phyloP scores from a whole-genome alignment of 2,888 invertebrate species.

The Bellardia bayeri region DNA sequence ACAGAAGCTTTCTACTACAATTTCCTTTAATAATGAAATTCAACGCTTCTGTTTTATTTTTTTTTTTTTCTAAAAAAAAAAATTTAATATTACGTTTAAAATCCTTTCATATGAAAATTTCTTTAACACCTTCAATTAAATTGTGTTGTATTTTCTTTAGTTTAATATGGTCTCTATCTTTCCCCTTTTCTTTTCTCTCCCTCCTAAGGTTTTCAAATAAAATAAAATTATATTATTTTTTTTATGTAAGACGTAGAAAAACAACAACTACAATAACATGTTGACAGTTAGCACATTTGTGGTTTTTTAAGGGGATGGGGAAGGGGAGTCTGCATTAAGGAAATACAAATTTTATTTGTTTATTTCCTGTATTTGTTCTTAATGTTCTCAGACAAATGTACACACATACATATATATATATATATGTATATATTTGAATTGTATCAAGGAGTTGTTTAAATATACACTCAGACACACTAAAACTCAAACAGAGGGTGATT shows the following conservation, averaged over 20 bases:
- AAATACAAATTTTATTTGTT: slow-evolving; percentile 48
- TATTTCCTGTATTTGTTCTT: slow-evolving; percentile 55
- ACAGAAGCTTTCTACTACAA: background rate
- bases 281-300: slow-evolving; percentile 67
- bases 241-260: slow-evolving; percentile 22
- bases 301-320: slow-evolving; percentile 14
- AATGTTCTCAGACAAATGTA: slow-evolving; percentile 15
- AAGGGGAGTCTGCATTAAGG: background rate
- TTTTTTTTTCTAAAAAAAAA: background rate
- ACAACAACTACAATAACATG: slow-evolving; percentile 47
- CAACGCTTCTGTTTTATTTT: background rate
- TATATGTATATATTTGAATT: background rate
- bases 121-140: slow-evolving; percentile 63
- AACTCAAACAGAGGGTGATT: background rate
- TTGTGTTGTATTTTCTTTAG: slow-evolving; percentile 21
- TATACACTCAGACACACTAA: background rate
- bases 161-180: background rate
- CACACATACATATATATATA: background rate
- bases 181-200: background rate
- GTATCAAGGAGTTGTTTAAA: slow-evolving; percentile 12
- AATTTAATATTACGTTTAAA: background rate
- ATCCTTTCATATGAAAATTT: slow-evolving; percentile 3
- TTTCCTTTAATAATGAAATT: background rate
- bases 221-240: slow-evolving; percentile 34
- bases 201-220: slow-evolving; percentile 3